Conservation (phyloP, 2,888 invertebrate species). For the Dione vanillae region DNA sequence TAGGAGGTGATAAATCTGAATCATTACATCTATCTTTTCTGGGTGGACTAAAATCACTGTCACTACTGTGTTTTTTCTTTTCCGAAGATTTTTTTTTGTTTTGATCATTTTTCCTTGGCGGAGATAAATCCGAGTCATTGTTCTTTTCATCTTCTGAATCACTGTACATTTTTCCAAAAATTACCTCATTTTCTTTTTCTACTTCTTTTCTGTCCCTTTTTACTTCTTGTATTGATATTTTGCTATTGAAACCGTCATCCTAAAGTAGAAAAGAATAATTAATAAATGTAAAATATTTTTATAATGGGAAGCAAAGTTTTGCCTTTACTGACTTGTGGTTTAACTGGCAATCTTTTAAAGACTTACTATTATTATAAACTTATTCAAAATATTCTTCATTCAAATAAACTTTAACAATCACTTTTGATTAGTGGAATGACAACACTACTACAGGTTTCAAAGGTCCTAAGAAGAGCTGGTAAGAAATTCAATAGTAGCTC, state of each 20-base stretch:
- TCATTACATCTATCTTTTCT: constrained; percentile 55
- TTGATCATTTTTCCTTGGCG: constrained; percentile 50
- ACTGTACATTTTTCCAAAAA: constrained; percentile 81
- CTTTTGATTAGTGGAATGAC: too few relatives aligned
- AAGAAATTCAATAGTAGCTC: too few relatives aligned
- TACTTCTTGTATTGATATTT: constrained; percentile 75
- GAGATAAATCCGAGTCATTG: constrained; percentile 61
- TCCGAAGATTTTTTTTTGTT: constrained; percentile 29
- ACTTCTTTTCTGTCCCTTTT: constrained; percentile 66
- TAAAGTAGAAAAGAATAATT: constrained; percentile 51
- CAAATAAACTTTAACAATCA: too few relatives aligned
- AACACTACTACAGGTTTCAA: too few relatives aligned
- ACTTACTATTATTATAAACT: too few relatives aligned
- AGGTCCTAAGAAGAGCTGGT: too few relatives aligned
- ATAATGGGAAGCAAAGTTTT: too few relatives aligned
- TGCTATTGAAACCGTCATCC: constrained; percentile 81
- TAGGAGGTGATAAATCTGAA: constrained; percentile 53
- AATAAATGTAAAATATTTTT: neutral
- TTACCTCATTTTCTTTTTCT: constrained; percentile 74
- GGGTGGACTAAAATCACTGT: constrained; percentile 72
- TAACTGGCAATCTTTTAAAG: too few relatives aligned
- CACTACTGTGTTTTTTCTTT: constrained; percentile 51
- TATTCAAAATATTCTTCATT: too few relatives aligned
- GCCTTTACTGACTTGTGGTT: too few relatives aligned
- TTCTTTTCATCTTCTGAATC: constrained; percentile 76